A percentile compares a stretch with the other conserved stretches of the same genome.
These are phyloP conservation scores for Cylloceria caligata DNA, from an alignment of 2,888 invertebrate genomes.

Conservation along the genomic window DNA sequence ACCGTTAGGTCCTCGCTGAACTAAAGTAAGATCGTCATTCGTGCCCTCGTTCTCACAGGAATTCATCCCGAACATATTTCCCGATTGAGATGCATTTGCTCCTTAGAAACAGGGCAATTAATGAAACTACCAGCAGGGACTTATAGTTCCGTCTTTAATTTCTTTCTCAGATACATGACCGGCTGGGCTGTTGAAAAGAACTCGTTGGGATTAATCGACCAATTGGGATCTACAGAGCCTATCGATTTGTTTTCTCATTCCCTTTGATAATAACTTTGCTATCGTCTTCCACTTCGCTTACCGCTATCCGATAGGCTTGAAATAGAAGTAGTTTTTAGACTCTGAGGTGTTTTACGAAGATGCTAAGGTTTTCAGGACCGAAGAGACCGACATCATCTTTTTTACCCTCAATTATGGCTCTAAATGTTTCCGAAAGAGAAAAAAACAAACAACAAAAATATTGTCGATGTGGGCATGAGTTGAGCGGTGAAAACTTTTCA, in stretches of 20 bases:
- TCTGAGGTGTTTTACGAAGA: background rate
- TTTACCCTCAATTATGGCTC: no score
- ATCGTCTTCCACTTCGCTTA: background rate
- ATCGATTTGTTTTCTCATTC: background rate
- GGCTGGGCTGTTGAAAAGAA: background rate
- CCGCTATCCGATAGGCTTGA: no score
- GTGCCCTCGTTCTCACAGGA: slow-evolving; percentile 14
- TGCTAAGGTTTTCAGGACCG: no score
- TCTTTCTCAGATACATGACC: background rate
- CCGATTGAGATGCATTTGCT: slow-evolving; percentile 27
- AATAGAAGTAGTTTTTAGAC: background rate
- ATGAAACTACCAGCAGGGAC: background rate
- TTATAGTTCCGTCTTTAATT: slow-evolving; percentile 8
- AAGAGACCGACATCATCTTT: no score
- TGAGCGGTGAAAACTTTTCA: background rate
- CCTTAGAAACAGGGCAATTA: slow-evolving; percentile 10
- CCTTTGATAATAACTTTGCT: background rate
- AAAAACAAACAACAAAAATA: background rate
- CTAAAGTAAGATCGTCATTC: slow-evolving; percentile 48
- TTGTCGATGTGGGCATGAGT: background rate
- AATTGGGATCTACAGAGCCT: slow-evolving; percentile 8
- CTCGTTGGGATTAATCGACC: slow-evolving; percentile 25
- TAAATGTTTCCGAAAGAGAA: background rate
- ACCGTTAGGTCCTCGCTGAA: slow-evolving; percentile 43
- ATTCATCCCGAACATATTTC: slow-evolving; percentile 16